A percentile compares a stretch with the other conserved stretches of the same genome.
These are phyloP conservation scores for Cremastinae sp. DNA, from an alignment of 2,888 invertebrate species.

Conservation along the genomic window DNA sequence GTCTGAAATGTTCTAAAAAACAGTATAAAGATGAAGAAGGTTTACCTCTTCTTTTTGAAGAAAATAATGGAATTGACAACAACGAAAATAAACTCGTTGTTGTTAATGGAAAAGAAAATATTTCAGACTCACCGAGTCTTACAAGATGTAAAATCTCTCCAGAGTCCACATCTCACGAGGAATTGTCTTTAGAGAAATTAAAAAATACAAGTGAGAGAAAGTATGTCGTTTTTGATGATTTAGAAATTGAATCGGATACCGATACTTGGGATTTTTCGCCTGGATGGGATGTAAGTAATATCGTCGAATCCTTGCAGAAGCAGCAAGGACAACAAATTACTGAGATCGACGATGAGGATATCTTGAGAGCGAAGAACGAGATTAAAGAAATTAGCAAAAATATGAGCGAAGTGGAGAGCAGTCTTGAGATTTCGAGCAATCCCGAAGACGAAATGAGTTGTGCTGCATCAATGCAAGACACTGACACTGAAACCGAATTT, in stretches of 20 bases:
- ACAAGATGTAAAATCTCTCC: too few species aligned
- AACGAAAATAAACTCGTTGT: too few species aligned
- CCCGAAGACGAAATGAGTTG: conserved; percentile 4
- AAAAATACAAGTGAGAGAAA: too few species aligned
- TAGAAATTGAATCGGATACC: conserved; percentile 20
- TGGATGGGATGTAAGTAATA: background rate
- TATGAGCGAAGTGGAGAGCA: conserved; percentile 24
- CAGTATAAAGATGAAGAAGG: background rate
- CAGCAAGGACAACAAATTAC: background rate
- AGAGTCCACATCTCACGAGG: too few species aligned
- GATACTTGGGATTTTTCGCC: conserved; percentile 53
- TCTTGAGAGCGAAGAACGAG: conserved; percentile 1
- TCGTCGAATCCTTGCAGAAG: background rate
- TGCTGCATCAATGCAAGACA: conserved; percentile 31
- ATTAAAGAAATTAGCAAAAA: background rate
- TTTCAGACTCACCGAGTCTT: too few species aligned
- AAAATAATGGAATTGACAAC: too few species aligned
- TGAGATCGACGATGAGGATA: background rate
- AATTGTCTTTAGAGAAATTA: too few species aligned
- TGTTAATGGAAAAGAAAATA: too few species aligned
- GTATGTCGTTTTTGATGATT: conserved; percentile 46
- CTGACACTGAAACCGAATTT: conserved; percentile 13
- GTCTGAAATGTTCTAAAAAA: background rate
- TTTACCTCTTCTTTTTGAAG: too few species aligned
- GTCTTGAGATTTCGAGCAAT: conserved; percentile 43